These are phyloP conservation scores for Papilio xuthus DNA, from an alignment of 1,140 invertebrate genomes.

Conservation along the genomic window DNA sequence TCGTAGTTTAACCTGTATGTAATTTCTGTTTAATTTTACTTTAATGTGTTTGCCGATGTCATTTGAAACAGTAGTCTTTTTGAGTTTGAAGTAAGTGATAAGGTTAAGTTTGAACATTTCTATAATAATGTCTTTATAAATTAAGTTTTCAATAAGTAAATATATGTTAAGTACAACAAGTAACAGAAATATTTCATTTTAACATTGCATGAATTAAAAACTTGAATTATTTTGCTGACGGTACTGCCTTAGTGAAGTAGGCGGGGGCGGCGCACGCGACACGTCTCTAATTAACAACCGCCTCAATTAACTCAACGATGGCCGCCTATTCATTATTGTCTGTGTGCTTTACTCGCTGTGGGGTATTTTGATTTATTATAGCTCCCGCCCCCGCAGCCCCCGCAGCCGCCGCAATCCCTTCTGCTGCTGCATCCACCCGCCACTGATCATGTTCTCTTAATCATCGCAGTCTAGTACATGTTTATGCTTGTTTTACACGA, in stretches of 20 bases:
- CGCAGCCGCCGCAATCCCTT: neutral
- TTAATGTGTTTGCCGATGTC: too few relatives aligned
- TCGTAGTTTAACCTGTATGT: too few relatives aligned
- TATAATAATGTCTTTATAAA: too few relatives aligned
- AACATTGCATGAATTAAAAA: neutral
- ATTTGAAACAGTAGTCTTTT: too few relatives aligned
- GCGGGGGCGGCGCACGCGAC: slow-evolving; percentile 62
- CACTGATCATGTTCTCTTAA: slow-evolving; percentile 28
- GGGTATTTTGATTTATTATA: slow-evolving; percentile 19
- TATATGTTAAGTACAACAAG: too few relatives aligned
- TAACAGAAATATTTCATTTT: too few relatives aligned
- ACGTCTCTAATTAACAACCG: slow-evolving; percentile 64
- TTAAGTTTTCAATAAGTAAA: too few relatives aligned
- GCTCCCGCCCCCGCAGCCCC: slow-evolving; percentile 2
- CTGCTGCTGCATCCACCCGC: neutral
- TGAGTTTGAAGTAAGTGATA: too few relatives aligned
- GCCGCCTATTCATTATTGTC: slow-evolving; percentile 40
- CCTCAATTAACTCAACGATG: slow-evolving; percentile 49
- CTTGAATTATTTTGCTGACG: slow-evolving; percentile 10
- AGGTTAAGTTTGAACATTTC: too few relatives aligned
- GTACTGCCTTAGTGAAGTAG: slow-evolving; percentile 1
- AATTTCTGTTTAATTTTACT: too few relatives aligned
- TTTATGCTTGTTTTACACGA: neutral
- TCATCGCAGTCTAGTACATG: slow-evolving; percentile 11
- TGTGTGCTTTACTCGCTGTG: slow-evolving; percentile 41